A percentile compares a stretch with the other conserved stretches of the same genome.
Conservation (phyloP, 2,113 vertebrate genomes). For the Pseudopodoces humilis region DNA sequence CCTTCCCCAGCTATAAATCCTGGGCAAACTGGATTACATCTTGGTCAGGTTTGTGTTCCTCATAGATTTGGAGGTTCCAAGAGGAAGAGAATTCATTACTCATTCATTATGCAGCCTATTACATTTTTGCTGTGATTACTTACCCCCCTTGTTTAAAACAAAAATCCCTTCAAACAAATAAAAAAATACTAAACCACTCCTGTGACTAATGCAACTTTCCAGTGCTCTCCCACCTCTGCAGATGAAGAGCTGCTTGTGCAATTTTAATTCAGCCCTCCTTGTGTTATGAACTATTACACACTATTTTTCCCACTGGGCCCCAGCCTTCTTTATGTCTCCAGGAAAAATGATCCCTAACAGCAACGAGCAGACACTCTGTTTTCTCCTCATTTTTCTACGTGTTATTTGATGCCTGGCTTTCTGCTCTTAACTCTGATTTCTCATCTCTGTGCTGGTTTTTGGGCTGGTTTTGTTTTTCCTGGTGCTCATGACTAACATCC, state of each 20-base stretch:
- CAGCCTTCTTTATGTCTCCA: constrained; percentile 1
- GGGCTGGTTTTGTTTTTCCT: neutral
- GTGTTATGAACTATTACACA: neutral
- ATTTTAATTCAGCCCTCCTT: neutral
- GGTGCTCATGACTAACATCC: neutral
- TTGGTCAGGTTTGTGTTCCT: neutral
- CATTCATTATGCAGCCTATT: neutral
- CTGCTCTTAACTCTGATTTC: neutral
- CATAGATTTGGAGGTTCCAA: neutral
- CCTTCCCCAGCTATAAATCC: neutral
- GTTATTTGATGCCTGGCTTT: neutral
- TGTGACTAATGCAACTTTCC: neutral
- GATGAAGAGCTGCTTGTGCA: neutral
- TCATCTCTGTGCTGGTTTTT: neutral
- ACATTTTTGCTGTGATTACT: neutral
- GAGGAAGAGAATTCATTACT: neutral
- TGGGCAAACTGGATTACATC: neutral
- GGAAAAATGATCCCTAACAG: neutral
- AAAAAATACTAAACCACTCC: neutral
- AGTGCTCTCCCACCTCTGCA: neutral
- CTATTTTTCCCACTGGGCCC: neutral
- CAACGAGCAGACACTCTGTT: neutral
- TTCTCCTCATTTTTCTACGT: neutral
- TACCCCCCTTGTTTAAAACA: neutral
- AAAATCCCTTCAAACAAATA: neutral